Percentiles rank a stretch among this genome's conserved stretches.
These are phyloP conservation scores for Otolemur garnettii DNA, from an alignment of 2,113 vertebrate species.

Conservation along the genomic window DNA sequence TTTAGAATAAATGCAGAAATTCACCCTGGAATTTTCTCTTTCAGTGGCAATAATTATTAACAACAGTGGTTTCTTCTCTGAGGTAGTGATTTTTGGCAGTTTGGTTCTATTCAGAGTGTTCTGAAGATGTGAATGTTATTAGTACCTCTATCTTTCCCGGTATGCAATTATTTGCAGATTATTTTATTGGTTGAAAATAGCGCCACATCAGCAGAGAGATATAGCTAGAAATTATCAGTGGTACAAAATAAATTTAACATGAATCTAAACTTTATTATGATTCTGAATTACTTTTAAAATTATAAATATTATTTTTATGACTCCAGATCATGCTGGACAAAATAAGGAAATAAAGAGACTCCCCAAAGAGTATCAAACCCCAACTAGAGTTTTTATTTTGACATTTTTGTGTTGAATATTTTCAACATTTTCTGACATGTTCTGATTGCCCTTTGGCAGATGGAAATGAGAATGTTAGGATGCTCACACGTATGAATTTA, in stretches of 20 bases:
- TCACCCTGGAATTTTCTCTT: constrained; percentile 77
- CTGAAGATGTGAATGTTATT: constrained; percentile 47
- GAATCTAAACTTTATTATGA: neutral
- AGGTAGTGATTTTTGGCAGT: constrained; percentile 69
- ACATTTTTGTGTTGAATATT: neutral
- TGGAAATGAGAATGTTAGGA: neutral
- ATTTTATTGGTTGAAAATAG: neutral
- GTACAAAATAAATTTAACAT: neutral
- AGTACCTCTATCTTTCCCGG: neutral
- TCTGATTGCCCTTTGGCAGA: neutral
- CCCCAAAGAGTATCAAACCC: neutral
- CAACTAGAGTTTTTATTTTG: neutral
- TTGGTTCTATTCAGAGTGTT: constrained; percentile 56
- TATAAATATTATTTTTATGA: neutral
- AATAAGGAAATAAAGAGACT: neutral
- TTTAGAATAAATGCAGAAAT: constrained; percentile 69
- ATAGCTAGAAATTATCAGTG: neutral
- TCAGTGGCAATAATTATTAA: constrained; percentile 62
- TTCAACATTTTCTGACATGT: neutral
- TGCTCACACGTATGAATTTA: neutral
- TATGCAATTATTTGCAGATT: constrained; percentile 32
- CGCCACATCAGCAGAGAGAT: neutral
- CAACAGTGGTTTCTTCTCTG: constrained; percentile 35
- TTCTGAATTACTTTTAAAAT: neutral
- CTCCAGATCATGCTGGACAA: neutral